A percentile compares a stretch with the other conserved stretches of the same genome.
Conservation (phyloP, 2,797 vertebrate genomes). For the Intellagama lesueurii region DNA sequence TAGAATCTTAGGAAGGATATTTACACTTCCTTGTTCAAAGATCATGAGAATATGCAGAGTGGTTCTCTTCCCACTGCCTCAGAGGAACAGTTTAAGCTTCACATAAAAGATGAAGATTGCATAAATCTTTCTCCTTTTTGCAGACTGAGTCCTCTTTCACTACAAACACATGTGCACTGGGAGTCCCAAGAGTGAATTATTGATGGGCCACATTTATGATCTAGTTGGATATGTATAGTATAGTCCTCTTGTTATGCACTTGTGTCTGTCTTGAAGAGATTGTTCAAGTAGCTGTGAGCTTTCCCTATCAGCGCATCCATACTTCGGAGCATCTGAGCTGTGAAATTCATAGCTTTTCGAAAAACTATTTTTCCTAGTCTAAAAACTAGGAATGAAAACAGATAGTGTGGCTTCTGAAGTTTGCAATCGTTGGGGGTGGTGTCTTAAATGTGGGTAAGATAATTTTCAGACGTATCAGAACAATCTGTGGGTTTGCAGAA, state of each 20-base stretch:
- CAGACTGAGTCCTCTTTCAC: rapidly evolving
- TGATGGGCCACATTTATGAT: background rate
- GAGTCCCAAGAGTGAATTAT: slow-evolving; percentile 7
- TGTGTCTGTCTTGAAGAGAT: background rate
- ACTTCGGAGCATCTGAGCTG: background rate
- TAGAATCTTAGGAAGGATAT: background rate
- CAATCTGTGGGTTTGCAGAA: background rate
- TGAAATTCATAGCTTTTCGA: background rate
- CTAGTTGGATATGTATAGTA: background rate
- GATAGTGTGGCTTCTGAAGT: background rate
- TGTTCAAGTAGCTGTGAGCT: background rate
- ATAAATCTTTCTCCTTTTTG: background rate
- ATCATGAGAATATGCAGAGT: background rate
- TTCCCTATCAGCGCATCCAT: background rate
- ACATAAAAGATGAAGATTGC: slow-evolving; percentile 11
- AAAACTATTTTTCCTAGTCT: background rate
- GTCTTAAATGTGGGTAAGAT: background rate
- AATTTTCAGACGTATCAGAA: background rate
- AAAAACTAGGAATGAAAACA: background rate
- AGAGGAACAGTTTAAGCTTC: rapidly evolving
- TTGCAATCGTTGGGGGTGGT: background rate
- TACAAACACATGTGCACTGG: rapidly evolving
- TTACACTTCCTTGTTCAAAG: background rate
- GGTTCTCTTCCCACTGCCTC: rapidly evolving
- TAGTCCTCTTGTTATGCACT: background rate